Base-by-base conservation (phyloP, 2,888 invertebrate species). In the Phania funesta region DNA sequence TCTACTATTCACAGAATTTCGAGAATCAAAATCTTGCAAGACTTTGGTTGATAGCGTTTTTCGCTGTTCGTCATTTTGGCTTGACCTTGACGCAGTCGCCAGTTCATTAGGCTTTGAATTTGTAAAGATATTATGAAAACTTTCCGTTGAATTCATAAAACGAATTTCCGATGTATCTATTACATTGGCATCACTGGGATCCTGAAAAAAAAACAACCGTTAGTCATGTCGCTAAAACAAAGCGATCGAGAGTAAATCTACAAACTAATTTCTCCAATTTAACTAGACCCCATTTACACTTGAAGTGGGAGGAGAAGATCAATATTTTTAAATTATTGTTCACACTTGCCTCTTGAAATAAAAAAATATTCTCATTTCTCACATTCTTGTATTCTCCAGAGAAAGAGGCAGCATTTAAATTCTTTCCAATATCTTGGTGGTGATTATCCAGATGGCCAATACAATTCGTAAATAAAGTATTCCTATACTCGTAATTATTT, bases 141-240 rank as follows among this genome's bases (percentile, higher is more conserved):
- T 83, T 5, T 84, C 84, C 0, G 52, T 75, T 8, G 84, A 84
- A 7, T 83, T 82, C 75, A 84, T 75, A 46, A 83, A 85, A 35
- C 83, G 81, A 60, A 85, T 83, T 29, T 84, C 84, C 8, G 76
- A 84, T 8, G 82, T 75, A 13, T 71, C 65, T 22, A 82, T 82
- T 9, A 64, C 44, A 3, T 71, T 62, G 5, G 16, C 22, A n/a
- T 84, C 83, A 7, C 79, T 80, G 1, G 52, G 75, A 7, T 84
- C 73, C 84, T 85, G 44, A 20, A 56, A 65, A 3, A 11, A 13
- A 38, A n/a, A n/a, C 2, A 38, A n/a, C n/a, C n/a, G n/a, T n/a
- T n/a, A n/a, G n/a, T n/a, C n/a, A n/a, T n/a, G n/a, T n/a, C n/a
- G n/a, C n/a, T n/a, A n/a, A n/a, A n/a, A n/a, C n/a, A n/a, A n/a